A percentile compares a stretch with the other conserved stretches of the same genome.
These are phyloP conservation scores for Argopecten irradians DNA, from an alignment of 1,140 invertebrate species.

Conservation along the genomic window DNA sequence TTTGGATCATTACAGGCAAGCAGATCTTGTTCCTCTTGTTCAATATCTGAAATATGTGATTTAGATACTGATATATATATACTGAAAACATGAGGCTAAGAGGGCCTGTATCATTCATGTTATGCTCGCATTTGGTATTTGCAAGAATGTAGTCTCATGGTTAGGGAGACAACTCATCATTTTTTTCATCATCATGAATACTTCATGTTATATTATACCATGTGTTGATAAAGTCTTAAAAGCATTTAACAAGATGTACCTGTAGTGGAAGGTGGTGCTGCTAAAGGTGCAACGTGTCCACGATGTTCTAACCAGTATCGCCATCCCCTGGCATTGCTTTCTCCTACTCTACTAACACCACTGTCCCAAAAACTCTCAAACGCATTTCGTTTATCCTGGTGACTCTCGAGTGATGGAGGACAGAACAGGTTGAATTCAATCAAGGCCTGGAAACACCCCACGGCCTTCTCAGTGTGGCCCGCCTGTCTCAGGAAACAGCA, in stretches of 20 bases:
- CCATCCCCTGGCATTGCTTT: constrained; percentile 77
- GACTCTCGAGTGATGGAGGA: constrained; percentile 61
- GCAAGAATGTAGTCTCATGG: too few relatives aligned
- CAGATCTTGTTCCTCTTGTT: constrained; percentile 66
- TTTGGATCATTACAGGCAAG: constrained; percentile 57
- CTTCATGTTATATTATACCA: not conserved
- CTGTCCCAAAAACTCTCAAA: constrained; percentile 80
- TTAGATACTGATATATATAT: too few relatives aligned
- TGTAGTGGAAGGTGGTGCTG: not conserved
- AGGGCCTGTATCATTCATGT: too few relatives aligned
- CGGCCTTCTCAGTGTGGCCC: constrained; percentile 78
- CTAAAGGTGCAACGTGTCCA: not conserved
- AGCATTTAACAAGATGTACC: not conserved
- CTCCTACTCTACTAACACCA: constrained; percentile 77
- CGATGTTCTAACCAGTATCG: constrained; percentile 59
- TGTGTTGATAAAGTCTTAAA: too few relatives aligned
- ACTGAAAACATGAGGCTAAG: too few relatives aligned
- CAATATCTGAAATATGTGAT: constrained; percentile 57
- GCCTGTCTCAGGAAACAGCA: constrained; percentile 74
- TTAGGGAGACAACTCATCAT: not conserved
- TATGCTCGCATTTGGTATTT: not conserved
- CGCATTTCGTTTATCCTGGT: constrained; percentile 65
- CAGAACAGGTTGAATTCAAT: constrained; percentile 79
- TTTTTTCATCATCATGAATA: not conserved
- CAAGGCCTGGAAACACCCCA: constrained; percentile 78